A percentile compares a stretch with the other conserved stretches of the same genome.
Evolutionary conservation across 2,797 vertebrate species (phyloP).

Genomic region (Lophura swinhoii): DNA sequence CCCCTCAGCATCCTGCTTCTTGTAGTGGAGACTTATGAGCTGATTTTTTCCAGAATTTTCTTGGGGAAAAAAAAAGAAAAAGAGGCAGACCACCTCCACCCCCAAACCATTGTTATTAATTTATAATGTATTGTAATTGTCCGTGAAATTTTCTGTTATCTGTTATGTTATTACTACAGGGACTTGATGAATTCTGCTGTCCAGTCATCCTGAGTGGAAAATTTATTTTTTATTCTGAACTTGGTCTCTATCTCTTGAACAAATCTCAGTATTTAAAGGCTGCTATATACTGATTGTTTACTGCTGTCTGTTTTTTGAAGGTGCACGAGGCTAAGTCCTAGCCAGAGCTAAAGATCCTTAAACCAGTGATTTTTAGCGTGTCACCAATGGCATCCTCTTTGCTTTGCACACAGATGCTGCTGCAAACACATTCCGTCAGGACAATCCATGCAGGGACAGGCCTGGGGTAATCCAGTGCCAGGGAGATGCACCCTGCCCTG

Average conservation of each 20-base stretch:
- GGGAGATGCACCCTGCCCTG: accelerated
- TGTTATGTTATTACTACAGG: not conserved
- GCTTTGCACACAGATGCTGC: not conserved
- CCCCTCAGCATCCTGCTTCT: not conserved
- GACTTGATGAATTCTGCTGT: not conserved
- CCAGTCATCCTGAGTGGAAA: not conserved
- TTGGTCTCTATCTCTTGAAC: not conserved
- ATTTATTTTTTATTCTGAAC: not conserved
- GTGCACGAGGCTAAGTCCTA: not conserved
- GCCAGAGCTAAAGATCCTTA: not conserved
- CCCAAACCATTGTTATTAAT: not conserved
- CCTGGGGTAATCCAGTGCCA: not conserved
- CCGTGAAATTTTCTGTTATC: not conserved
- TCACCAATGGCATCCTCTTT: not conserved
- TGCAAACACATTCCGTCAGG: not conserved
- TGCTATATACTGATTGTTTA: not conserved
- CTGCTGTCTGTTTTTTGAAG: not conserved
- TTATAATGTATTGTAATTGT: not conserved
- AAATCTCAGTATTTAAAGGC: not conserved
- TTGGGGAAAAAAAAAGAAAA: not conserved
- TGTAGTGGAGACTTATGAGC: not conserved
- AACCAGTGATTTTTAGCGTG: not conserved
- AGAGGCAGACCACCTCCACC: not conserved
- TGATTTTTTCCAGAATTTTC: not conserved
- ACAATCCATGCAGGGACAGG: too few relatives aligned